Evolutionary conservation across 2,797 vertebrate species (phyloP), one percentile per base, ranked within the genome.

Genomic region (Gymnothorax reevesii): DNA sequence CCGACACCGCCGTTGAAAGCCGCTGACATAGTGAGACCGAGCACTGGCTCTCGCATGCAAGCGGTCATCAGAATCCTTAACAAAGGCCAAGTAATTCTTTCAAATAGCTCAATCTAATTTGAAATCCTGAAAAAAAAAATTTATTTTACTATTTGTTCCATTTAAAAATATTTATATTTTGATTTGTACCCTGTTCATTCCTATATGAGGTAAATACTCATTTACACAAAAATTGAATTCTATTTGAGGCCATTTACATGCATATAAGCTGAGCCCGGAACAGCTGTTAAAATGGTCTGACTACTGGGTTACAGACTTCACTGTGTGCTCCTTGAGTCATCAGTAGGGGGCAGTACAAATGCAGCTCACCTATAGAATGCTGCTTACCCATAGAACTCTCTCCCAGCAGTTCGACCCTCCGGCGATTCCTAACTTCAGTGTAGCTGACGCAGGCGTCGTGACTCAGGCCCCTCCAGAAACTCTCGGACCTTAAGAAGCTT

Each of bases 371-470:
- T 42, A 42, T 42, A 42, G 33, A 42, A 42, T 1, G 33, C 33
- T 42, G 33, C 33, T 2, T 2, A 42, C 33, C 33, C 2, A 42
- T 2, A 42, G 33, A 42, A 42, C 33, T 2, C 33, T 1, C 33
- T 42, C 33, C 33, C 33, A 42, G 94, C 91, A 99, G 88, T 99
- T 42, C 98, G 86, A 99, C 97, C 82, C 98, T 95, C 57, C 97
- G 94, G 94, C 99, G 99, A 89, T 99, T 99, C 83, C 98, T 94
- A 86, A 99, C 99, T 0, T 98, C 98, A 0, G 99, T 96, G 0
- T 99, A 99, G 0, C 98, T 99, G 0, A 97, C 96, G 91, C 99
- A 99, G 69, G 97, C 97, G 91, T 99, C 99, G 88, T 97, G 97
- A 82, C 99, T 99, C 0, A 98, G 95, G 0, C 99, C 99, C 42